A percentile compares a stretch with the other conserved stretches of the same genome.
phyloP scores from a whole-genome alignment of 2,797 vertebrate genomes.

The Chrysocyon brachyurus region DNA sequence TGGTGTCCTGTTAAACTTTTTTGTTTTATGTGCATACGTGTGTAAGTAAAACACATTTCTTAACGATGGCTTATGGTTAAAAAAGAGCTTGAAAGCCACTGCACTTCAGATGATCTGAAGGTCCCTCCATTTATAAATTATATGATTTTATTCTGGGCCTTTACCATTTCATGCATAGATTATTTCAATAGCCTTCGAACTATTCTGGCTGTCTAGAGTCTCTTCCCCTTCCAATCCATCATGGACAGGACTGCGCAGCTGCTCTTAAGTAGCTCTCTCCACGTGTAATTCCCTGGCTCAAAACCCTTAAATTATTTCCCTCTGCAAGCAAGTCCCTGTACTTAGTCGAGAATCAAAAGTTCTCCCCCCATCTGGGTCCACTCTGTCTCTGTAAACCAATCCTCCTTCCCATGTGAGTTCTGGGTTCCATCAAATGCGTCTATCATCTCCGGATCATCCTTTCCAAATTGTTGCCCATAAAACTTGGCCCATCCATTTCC shows the following conservation, averaged over 20 bases:
- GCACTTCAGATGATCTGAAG: not conserved
- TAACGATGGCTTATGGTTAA: not conserved
- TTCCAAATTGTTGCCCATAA: not conserved
- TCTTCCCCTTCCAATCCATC: constrained; percentile 35
- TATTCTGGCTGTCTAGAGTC: not conserved
- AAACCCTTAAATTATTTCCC: not conserved
- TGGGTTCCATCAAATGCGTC: not conserved
- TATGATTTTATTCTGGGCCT: constrained; percentile 33
- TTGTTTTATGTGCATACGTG: not conserved
- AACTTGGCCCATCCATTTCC: not conserved
- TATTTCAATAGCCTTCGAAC: constrained; percentile 48
- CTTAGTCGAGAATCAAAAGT: constrained; percentile 33
- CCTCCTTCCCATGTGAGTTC: not conserved
- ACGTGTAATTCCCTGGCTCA: constrained; percentile 26
- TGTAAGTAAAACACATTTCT: constrained; percentile 10
- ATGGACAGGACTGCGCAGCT: not conserved
- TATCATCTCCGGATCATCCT: not conserved
- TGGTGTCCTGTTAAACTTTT: not conserved
- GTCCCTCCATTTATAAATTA: constrained; percentile 49
- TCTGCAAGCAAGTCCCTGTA: not conserved
- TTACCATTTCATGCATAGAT: constrained; percentile 60
- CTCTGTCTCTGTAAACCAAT: not conserved
- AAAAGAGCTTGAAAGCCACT: constrained; percentile 19
- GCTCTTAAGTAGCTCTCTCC: constrained; percentile 33
- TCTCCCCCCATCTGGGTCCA: not conserved